These are phyloP conservation scores for Opisthocomus hoazin DNA, from an alignment of 2,113 vertebrate species.

Conservation along the genomic window DNA sequence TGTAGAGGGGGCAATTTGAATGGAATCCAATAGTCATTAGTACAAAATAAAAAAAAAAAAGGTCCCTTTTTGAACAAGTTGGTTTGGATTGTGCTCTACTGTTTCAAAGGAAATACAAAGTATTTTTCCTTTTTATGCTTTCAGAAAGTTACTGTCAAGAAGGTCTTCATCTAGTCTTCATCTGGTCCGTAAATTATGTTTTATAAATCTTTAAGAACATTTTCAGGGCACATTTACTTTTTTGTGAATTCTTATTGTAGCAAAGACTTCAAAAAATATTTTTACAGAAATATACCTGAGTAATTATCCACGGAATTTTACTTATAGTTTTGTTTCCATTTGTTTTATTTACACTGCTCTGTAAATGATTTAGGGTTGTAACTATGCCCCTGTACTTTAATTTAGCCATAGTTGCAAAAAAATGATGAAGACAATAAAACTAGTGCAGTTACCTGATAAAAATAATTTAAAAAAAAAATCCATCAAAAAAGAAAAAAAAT, in stretches of 20 bases:
- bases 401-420: background rate
- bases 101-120: background rate
- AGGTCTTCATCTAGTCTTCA: background rate
- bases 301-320: background rate
- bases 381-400: background rate
- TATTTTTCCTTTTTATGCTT: background rate
- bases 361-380: background rate
- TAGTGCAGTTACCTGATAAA: background rate
- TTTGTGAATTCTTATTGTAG: background rate
- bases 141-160: background rate
- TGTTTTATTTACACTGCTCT: background rate
- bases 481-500: background rate
- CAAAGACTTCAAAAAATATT: background rate
- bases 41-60: background rate
- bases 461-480: background rate
- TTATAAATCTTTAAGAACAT: background rate
- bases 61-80: background rate
- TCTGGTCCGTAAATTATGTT: background rate
- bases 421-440: background rate
- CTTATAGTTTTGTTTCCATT: background rate
- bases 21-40: background rate
- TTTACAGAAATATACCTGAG: accelerated
- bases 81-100: background rate
- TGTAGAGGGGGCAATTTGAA: background rate
- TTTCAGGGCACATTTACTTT: background rate